Evolutionary conservation across 2,888 invertebrate genomes (phyloP).

Genomic region (Aphrophora alni): DNA sequence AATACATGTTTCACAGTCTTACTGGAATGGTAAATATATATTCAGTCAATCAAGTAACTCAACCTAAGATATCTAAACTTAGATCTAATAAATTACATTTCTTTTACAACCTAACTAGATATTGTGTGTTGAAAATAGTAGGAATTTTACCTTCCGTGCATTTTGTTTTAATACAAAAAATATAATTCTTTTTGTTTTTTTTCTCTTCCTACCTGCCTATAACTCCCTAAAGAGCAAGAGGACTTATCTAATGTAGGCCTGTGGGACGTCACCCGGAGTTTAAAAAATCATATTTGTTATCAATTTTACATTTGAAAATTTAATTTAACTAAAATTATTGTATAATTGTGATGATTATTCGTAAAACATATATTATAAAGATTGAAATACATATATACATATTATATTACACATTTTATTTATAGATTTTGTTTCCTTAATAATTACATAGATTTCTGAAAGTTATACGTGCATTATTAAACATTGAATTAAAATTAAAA

Average conservation of each 20-base stretch:
- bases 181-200: slow-evolving; percentile 34
- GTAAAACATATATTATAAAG: not conserved
- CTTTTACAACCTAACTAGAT: slow-evolving; percentile 38
- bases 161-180: slow-evolving; percentile 40
- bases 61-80: slow-evolving; percentile 38
- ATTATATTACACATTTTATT: not conserved
- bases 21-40: slow-evolving; percentile 36
- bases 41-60: slow-evolving; percentile 39
- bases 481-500: not conserved
- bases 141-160: slow-evolving; percentile 40
- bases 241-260: slow-evolving; percentile 32
- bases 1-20: slow-evolving; percentile 35
- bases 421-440: not conserved
- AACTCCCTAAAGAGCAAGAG: slow-evolving; percentile 22
- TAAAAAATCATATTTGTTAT: not conserved
- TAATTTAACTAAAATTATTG: not conserved
- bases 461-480: not conserved
- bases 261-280: slow-evolving; percentile 26
- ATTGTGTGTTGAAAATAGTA: slow-evolving; percentile 40
- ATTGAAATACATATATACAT: not conserved
- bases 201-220: slow-evolving; percentile 19
- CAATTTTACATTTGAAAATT: not conserved
- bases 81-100: slow-evolving; percentile 25
- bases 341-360: not conserved
- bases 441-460: not conserved